phyloP scores from a whole-genome alignment of 2,797 vertebrate species.

The Hypotaenidia philippensis region DNA sequence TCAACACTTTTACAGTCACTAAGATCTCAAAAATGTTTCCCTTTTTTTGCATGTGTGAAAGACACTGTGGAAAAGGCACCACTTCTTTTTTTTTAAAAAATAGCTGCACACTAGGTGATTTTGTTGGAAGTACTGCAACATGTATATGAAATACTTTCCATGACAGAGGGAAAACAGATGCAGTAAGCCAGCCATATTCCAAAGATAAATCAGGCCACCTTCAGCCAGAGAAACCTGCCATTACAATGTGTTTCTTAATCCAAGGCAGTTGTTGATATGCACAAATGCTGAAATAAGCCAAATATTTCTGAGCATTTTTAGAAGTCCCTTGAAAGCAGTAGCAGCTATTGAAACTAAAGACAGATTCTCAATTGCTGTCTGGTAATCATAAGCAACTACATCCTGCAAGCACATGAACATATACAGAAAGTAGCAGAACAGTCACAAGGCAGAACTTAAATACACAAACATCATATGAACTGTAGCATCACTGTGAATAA shows the following conservation, averaged over 20 bases:
- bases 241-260: rapidly evolving
- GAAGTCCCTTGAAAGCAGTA: background rate
- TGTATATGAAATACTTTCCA: background rate
- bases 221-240: background rate
- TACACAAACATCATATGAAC: background rate
- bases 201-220: background rate
- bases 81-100: background rate
- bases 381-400: background rate
- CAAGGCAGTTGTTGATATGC: background rate
- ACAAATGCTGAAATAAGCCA: background rate
- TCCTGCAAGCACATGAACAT: background rate
- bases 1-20: background rate
- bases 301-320: background rate
- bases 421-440: background rate
- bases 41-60: background rate
- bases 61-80: background rate
- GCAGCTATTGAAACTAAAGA: background rate
- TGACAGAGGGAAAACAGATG: background rate
- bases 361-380: background rate
- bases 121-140: background rate
- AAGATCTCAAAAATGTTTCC: background rate
- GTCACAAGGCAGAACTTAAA: background rate
- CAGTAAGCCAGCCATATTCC: background rate
- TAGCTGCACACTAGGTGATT: background rate
- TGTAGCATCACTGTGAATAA: background rate